These are phyloP conservation scores for Trimorus sp. DNA, from an alignment of 2,888 invertebrate species.

Conservation along the genomic window DNA sequence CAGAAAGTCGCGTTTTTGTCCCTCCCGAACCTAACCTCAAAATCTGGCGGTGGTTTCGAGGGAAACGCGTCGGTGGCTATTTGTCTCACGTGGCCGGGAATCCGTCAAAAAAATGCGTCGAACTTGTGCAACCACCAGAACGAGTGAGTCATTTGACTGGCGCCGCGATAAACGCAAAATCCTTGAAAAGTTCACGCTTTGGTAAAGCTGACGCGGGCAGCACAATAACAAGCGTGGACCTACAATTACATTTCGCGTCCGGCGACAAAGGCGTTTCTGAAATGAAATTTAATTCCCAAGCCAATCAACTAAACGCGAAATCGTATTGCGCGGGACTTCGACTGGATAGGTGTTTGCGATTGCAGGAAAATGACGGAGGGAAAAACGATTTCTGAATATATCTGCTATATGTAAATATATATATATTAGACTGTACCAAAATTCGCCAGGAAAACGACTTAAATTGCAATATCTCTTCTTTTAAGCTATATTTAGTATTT, in stretches of 20 bases:
- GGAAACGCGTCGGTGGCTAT: no score
- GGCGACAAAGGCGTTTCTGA: constrained; percentile 36
- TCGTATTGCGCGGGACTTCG: constrained; percentile 7
- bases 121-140: constrained; percentile 59
- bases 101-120: constrained; percentile 37
- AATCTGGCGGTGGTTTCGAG: no score
- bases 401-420: no score
- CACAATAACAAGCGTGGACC: constrained; percentile 43
- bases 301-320: constrained; percentile 17
- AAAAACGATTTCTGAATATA: no score
- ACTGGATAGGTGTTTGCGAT: background rate
- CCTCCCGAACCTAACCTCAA: no score
- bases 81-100: no score
- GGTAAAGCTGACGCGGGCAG: constrained; percentile 18
- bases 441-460: no score
- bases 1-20: no score
- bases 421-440: no score
- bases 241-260: constrained; percentile 32
- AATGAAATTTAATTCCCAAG: constrained; percentile 29
- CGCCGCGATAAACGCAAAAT: constrained; percentile 43
- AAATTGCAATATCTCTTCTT: no score
- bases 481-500: no score
- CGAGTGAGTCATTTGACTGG: constrained; percentile 61
- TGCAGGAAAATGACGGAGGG: background rate
- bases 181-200: constrained; percentile 48